A percentile compares a stretch with the other conserved stretches of the same genome.
phyloP scores from a whole-genome alignment of 2,113 vertebrate genomes.

The Nymphicus hollandicus region DNA sequence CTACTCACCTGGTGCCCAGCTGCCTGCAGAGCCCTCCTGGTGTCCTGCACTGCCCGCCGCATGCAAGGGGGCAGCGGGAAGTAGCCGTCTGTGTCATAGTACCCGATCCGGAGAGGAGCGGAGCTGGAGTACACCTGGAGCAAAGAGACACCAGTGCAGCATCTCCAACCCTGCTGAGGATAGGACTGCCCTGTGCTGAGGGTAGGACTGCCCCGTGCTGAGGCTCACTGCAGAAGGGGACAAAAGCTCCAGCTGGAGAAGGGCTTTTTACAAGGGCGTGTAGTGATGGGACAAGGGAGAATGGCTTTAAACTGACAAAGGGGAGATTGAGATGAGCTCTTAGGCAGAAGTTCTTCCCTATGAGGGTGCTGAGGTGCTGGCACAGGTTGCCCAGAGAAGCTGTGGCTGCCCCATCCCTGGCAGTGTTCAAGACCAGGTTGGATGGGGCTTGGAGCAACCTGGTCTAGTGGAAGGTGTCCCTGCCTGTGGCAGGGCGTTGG shows the following conservation, averaged over 20 bases:
- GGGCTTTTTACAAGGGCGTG: not conserved
- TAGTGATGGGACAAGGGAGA: not conserved
- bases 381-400: not conserved
- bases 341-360: not conserved
- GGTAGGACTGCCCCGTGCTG: not conserved
- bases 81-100: slow-evolving; percentile 79
- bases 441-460: not conserved
- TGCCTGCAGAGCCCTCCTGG: slow-evolving; percentile 78
- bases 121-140: slow-evolving; percentile 81
- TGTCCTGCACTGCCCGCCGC: slow-evolving; percentile 78
- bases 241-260: not conserved
- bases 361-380: not conserved
- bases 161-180: not conserved
- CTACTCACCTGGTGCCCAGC: slow-evolving; percentile 85
- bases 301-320: not conserved
- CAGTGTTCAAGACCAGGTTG: not conserved
- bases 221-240: not conserved
- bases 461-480: not conserved
- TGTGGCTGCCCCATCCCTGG: not conserved
- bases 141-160: not conserved
- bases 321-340: not conserved
- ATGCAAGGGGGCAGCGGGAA: slow-evolving; percentile 79
- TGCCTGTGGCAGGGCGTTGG: not conserved
- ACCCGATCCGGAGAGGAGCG: slow-evolving; percentile 82
- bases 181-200: not conserved